Percentiles rank a stretch among this genome's conserved stretches.
phyloP scores from a whole-genome alignment of 2,888 invertebrate genomes.

The Catocala sponsa region DNA sequence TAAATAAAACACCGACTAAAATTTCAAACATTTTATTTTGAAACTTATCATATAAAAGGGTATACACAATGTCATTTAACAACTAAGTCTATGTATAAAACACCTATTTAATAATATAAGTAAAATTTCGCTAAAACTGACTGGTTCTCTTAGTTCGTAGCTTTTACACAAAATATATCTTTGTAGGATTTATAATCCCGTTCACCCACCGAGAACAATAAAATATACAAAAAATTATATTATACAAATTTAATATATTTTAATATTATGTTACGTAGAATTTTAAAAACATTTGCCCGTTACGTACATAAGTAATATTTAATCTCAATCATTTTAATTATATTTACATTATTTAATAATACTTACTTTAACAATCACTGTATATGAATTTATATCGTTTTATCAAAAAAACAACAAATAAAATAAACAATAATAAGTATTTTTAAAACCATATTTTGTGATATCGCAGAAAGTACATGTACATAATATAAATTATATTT shows the following conservation, averaged over 20 bases:
- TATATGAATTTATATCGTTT: slow-evolving; percentile 28
- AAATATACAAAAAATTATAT: slow-evolving; percentile 41
- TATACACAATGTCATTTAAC: slow-evolving; percentile 47
- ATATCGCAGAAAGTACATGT: slow-evolving; percentile 28
- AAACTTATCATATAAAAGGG: slow-evolving; percentile 50
- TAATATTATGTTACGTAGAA: slow-evolving; percentile 33
- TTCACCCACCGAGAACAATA: slow-evolving; percentile 70
- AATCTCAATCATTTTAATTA: slow-evolving; percentile 49
- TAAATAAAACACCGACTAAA: slow-evolving; percentile 16
- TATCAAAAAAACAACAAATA: slow-evolving; percentile 19
- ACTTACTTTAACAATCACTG: slow-evolving; percentile 41
- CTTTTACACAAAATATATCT: slow-evolving; percentile 46
- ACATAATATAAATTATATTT: slow-evolving; percentile 23
- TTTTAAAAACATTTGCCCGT: slow-evolving; percentile 31
- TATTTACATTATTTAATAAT: slow-evolving; percentile 49
- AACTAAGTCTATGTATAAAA: slow-evolving; percentile 49
- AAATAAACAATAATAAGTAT: slow-evolving; percentile 16
- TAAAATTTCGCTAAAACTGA: slow-evolving; percentile 71
- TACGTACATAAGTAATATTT: slow-evolving; percentile 36
- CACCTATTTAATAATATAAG: slow-evolving; percentile 52
- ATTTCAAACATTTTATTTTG: slow-evolving; percentile 51
- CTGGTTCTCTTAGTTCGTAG: slow-evolving; percentile 71
- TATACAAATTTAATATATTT: slow-evolving; percentile 17
- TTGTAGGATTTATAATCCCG: slow-evolving; percentile 43
- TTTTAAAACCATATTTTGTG: slow-evolving; percentile 13